phyloP scores from a whole-genome alignment of 2,888 invertebrate species.

The Calephelis perditalis region DNA sequence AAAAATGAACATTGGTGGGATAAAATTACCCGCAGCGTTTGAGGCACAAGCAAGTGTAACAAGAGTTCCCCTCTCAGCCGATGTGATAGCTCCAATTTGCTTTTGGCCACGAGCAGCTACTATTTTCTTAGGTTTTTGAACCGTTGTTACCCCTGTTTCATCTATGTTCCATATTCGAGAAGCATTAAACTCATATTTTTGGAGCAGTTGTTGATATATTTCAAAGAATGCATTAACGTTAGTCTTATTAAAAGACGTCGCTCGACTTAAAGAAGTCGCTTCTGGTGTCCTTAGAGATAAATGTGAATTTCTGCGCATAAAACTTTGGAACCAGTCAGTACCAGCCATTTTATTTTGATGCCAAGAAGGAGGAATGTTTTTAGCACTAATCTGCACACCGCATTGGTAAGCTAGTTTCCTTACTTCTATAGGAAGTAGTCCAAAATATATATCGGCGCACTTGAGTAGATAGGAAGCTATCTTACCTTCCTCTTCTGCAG shows the following conservation, averaged over 20 bases:
- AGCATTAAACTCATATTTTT: no score
- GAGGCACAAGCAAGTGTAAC: no score
- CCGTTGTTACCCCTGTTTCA: no score
- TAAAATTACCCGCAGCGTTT: no score
- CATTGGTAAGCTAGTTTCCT: slow-evolving; percentile 14
- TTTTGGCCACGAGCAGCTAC: no score
- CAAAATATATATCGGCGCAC: slow-evolving; percentile 14
- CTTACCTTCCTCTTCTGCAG: not conserved
- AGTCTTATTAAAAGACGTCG: not conserved
- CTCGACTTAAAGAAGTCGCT: not conserved
- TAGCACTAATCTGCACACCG: not conserved
- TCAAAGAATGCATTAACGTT: not conserved
- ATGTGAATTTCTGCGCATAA: not conserved
- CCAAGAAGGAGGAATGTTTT: slow-evolving; percentile 12
- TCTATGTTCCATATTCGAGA: no score
- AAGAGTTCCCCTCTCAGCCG: no score
- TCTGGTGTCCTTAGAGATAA: not conserved
- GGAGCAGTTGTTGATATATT: not conserved
- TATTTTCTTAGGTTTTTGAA: no score
- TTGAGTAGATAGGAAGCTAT: slow-evolving; percentile 13
- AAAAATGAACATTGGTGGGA: no score
- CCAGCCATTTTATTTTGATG: slow-evolving; percentile 11
- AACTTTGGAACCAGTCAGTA: slow-evolving; percentile 10
- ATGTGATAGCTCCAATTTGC: no score
- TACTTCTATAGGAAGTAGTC: slow-evolving; percentile 10